Percentiles rank a stretch among this genome's conserved stretches.
Evolutionary conservation across 1,140 invertebrate species (phyloP).

Genomic region (Steinernema feltiae): DNA sequence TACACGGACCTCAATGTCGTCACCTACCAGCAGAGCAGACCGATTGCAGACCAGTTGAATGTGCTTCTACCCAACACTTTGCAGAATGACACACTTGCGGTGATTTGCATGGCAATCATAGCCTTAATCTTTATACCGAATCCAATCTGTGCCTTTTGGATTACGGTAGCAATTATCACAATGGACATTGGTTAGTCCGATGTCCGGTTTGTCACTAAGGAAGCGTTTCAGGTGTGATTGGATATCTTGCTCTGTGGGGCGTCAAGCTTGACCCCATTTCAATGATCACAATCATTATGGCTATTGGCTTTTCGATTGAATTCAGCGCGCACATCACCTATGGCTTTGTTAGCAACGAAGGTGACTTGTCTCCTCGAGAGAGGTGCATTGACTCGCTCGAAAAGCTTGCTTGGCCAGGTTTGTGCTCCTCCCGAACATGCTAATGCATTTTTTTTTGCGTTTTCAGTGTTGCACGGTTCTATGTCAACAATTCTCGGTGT

Average conservation of each 20-base stretch:
- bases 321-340: conserved; percentile 96
- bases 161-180: conserved; percentile 86
- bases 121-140: conserved; percentile 92
- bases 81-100: conserved; percentile 79
- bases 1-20: conserved; percentile 73
- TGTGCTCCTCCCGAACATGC: background rate
- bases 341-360: conserved; percentile 75
- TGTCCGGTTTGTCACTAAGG: background rate
- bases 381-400: conserved; percentile 57
- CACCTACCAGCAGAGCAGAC: conserved; percentile 87
- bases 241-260: conserved; percentile 90
- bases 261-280: conserved; percentile 63
- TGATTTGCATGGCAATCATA: conserved; percentile 87
- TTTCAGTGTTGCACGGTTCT: conserved; percentile 67
- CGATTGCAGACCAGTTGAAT: conserved; percentile 90
- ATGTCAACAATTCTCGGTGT: conserved; percentile 85
- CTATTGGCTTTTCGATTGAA: conserved; percentile 61
- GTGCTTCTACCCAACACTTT: conserved; percentile 82
- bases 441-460: conserved; percentile 27
- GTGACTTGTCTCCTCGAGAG: conserved; percentile 47
- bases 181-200: conserved; percentile 70
- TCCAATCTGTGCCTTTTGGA: conserved; percentile 82
- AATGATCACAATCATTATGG: conserved; percentile 60
- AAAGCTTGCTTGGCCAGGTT: conserved; percentile 59
- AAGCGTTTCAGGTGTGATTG: conserved; percentile 69